Evolutionary conservation across 2,888 invertebrate species (phyloP).

Genomic region (Anarsia innoxiella): DNA sequence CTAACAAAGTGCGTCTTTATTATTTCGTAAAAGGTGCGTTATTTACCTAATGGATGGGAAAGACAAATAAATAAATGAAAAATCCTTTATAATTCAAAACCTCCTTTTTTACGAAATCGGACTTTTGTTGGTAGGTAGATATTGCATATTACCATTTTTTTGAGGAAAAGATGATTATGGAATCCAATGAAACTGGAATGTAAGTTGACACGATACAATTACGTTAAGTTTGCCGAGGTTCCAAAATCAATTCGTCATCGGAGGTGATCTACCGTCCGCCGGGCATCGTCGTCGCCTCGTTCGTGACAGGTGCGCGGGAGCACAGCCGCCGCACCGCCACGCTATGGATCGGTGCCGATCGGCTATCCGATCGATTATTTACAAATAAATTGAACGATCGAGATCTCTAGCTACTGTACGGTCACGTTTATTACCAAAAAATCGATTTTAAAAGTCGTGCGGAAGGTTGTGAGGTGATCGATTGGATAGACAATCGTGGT

Average conservation of each 20-base stretch:
- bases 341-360: slow-evolving; percentile 48
- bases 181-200: too few relatives aligned
- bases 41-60: too few relatives aligned
- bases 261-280: slow-evolving; percentile 57
- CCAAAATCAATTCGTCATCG: slow-evolving; percentile 63
- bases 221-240: slow-evolving; percentile 56
- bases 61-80: too few relatives aligned
- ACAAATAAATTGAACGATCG: slow-evolving; percentile 49
- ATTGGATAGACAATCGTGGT: slow-evolving; percentile 24
- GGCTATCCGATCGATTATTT: slow-evolving; percentile 57
- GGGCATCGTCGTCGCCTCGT: too few relatives aligned
- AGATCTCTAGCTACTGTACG: slow-evolving; percentile 29
- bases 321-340: slow-evolving; percentile 32
- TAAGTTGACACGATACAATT: too few relatives aligned
- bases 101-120: too few relatives aligned
- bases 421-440: slow-evolving; percentile 58
- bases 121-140: too few relatives aligned
- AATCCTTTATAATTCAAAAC: too few relatives aligned
- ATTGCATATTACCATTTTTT: slow-evolving; percentile 40
- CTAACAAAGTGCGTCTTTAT: slow-evolving; percentile 14
- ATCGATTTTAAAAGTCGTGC: slow-evolving; percentile 59
- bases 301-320: slow-evolving; percentile 55
- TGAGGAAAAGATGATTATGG: slow-evolving; percentile 51
- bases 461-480: slow-evolving; percentile 50
- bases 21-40: slow-evolving; percentile 45